phyloP scores from a whole-genome alignment of 2,797 vertebrate genomes.

The Anableps anableps region DNA sequence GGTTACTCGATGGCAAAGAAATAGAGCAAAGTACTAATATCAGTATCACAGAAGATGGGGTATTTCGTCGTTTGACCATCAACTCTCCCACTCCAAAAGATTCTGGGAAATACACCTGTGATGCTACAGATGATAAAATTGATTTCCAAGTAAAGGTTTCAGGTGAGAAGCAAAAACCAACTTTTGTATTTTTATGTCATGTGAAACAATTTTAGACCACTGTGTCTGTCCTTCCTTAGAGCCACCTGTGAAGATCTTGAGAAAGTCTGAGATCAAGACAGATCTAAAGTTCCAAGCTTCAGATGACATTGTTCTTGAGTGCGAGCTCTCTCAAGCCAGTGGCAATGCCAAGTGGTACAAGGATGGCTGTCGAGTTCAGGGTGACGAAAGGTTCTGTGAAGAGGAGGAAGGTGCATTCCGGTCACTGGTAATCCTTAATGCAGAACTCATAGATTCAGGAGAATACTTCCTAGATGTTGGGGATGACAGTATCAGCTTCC shows the following conservation, averaged over 20 bases:
- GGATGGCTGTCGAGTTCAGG: constrained; percentile 84
- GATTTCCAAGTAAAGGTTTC: constrained; percentile 87
- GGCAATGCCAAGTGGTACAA: constrained; percentile 90
- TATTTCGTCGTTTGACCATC: constrained; percentile 83
- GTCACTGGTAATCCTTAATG: constrained; percentile 85
- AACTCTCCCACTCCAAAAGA: constrained; percentile 73
- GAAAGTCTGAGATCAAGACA: constrained; percentile 77
- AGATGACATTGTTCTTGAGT: constrained; percentile 89
- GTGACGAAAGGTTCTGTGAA: constrained; percentile 84
- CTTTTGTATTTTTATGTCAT: background rate
- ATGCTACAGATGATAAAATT: constrained; percentile 73
- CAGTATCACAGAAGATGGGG: constrained; percentile 80
- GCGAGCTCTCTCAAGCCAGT: constrained; percentile 85
- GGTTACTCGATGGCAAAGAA: constrained; percentile 83
- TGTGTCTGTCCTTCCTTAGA: constrained; percentile 73
- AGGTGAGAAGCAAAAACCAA: constrained; percentile 74
- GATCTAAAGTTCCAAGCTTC: constrained; percentile 72
- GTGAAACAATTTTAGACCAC: background rate
- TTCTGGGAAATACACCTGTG: constrained; percentile 89
- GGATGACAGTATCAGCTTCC: constrained; percentile 89
- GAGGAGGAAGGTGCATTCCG: constrained; percentile 88
- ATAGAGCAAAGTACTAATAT: constrained; percentile 81
- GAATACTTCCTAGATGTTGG: constrained; percentile 89
- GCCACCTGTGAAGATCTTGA: constrained; percentile 82
- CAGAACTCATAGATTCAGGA: constrained; percentile 84